These are phyloP conservation scores for Neoaliturus tenellus DNA, from an alignment of 2,888 invertebrate species.

Conservation along the genomic window DNA sequence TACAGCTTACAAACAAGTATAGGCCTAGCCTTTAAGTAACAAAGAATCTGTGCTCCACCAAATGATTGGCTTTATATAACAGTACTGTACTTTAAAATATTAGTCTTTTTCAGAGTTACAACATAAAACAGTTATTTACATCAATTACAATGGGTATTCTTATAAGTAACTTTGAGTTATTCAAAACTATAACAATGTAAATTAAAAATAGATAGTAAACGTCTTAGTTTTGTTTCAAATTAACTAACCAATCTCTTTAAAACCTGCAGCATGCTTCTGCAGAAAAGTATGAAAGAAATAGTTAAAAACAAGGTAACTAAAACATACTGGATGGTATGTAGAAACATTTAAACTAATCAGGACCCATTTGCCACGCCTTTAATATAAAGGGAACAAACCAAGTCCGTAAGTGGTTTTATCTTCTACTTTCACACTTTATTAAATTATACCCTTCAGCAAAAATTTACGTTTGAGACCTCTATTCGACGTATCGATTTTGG, in stretches of 20 bases:
- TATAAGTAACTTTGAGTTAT: too few relatives aligned
- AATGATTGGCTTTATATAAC: neutral
- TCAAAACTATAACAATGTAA: too few relatives aligned
- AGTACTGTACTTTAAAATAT: neutral
- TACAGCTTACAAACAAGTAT: too few relatives aligned
- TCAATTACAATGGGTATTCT: constrained; percentile 4
- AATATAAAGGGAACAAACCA: constrained; percentile 35
- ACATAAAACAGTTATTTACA: neutral
- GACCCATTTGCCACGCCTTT: constrained; percentile 11
- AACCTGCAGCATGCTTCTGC: too few relatives aligned
- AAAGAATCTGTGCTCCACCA: neutral
- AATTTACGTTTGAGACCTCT: constrained; percentile 71
- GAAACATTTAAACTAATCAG: neutral
- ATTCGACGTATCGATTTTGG: constrained; percentile 73
- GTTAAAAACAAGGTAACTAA: constrained; percentile 34
- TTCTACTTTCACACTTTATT: neutral
- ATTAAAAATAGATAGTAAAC: too few relatives aligned
- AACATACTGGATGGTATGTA: constrained; percentile 12
- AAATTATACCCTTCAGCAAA: constrained; percentile 54
- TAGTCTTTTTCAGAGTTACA: neutral
- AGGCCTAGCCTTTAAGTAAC: neutral
- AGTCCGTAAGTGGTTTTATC: neutral
- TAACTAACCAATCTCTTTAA: too few relatives aligned
- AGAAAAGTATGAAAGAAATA: neutral
- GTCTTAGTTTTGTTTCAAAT: too few relatives aligned